Evolutionary conservation across 2,113 vertebrate genomes (phyloP), one percentile per base, ranked within the genome.

Genomic region (Xiphophorus maculatus): DNA sequence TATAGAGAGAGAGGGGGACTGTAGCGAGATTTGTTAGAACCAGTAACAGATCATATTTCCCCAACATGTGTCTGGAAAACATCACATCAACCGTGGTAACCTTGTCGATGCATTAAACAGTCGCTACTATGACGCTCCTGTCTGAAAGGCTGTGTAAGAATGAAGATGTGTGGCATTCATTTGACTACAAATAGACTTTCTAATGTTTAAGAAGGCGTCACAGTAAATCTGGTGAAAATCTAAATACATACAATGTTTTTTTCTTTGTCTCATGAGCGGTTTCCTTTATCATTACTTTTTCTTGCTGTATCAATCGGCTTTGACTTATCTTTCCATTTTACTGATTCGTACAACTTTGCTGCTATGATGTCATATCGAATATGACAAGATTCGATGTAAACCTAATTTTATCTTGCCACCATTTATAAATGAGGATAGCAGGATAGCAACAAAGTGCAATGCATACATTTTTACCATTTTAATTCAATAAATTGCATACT

Each of bases 31-130:
- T 73, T 82, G 79, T 81, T 81, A 73, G 84, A 84, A 83, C 80
- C 27, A 72, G 86, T 80, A 89, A 91, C 82, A 30, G 77, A 40
- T 89, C 88, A 91, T 87, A 90, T 92, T 91, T 90, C 91, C 84
- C 71, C 66, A 82, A 84, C 79, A 71, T 60, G 86, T 80, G 79
- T 85, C 77, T 80, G 61, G 69, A 40, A 54, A 33, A 48, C 63
- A 19, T 62, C 51, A 32, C 54, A 30, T 73, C 70, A 3, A 54
- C 17, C 6, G 19, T 22, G 5, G 48, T 54, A 54, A 54, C 48
- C 7, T 37, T 11, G 22, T 58, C 2, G 5, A n/a, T n/a, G 51
- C 25, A 25, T 2, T n/a, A n/a, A 9, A 6, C 51, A 58, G 51
- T n/a, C 22, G 10, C 25, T n/a, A n/a, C 25, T 58, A 58, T n/a